These are phyloP conservation scores for Zele albiditarsus DNA, from an alignment of 2,888 invertebrate genomes.

Conservation along the genomic window DNA sequence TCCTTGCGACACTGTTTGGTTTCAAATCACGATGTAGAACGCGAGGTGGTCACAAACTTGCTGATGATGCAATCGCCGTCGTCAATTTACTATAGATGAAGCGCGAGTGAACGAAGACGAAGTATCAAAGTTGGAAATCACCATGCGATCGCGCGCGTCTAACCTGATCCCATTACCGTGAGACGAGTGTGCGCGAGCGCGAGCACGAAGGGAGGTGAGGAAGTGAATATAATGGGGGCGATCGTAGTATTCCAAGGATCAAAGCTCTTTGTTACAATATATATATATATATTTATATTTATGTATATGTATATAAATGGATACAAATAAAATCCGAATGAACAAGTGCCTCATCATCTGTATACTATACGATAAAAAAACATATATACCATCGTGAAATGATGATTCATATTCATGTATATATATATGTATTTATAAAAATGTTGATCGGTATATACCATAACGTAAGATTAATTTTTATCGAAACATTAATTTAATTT, in stretches of 20 bases:
- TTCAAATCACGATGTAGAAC: conserved; percentile 22
- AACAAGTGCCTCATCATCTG: conserved; percentile 25
- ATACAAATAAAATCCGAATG: not conserved
- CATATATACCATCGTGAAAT: not conserved
- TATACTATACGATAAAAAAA: not conserved
- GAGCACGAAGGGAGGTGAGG: not conserved
- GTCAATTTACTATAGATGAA: conserved; percentile 14
- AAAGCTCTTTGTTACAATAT: not conserved
- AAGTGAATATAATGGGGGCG: conserved; percentile 24
- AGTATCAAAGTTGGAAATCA: conserved; percentile 48
- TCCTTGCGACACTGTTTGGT: not conserved
- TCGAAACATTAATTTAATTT: not conserved
- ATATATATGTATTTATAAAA: not conserved
- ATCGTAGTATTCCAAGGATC: conserved; percentile 17
- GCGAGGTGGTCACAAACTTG: conserved; percentile 26
- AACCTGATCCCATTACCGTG: conserved; percentile 36
- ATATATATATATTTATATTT: not conserved
- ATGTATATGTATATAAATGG: not conserved
- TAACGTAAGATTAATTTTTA: not conserved
- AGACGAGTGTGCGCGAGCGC: not conserved
- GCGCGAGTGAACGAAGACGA: conserved; percentile 43
- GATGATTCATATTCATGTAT: not conserved
- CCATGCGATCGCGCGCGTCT: conserved; percentile 26
- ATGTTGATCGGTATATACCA: not conserved
- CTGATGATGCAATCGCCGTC: conserved; percentile 36